Evolutionary conservation across 2,113 vertebrate genomes (phyloP), one percentile per base, ranked within the genome.

Genomic region (Sakesphorus luctuosus): DNA sequence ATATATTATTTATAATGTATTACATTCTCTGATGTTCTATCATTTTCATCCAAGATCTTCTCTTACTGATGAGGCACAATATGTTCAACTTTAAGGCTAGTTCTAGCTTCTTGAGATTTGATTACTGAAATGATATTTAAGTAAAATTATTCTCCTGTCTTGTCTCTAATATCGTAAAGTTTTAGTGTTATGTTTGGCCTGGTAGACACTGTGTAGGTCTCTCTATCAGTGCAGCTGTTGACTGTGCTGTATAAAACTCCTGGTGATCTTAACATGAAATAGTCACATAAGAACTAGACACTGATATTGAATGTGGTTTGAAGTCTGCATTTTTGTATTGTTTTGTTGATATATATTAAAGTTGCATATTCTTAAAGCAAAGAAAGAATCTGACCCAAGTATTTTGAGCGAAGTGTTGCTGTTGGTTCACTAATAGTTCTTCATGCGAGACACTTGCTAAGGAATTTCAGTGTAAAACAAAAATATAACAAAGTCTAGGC

Each of bases 1-100:
- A 87, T 94, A 31, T 24, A 93, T 93, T 93, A 93, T 94, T 97
- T 95, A 84, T 80, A 69, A 62, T 29, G 25, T 76, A 83, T 94
- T 93, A 59, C 47, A n/a, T 93, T 89, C 36, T 49, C 40, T 43
- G 53, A 69, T 59, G 33, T 69, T 93, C 62, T 35, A 59, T 85
- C 59, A 89, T 74, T 76, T 91, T 89, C 36, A 36, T 67, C 72
- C 83, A 87, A 55, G n/a, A 86, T 71, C 71, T 68, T 71, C 71
- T 68, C 35, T 73, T 61, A 52, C 49, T 80, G 35, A 25, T 62
- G 66, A 77, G 59, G 33, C 14, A 36, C 20, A 63, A 3, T 53
- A 68, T 43, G 33, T 90, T 93, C 72, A 56, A 25, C 85, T 84
- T 89, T 80, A 53, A 18, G 68, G 5, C 28, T 56, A 89, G 36